phyloP scores from a whole-genome alignment of 2,797 vertebrate genomes.

The Hirundo rustica region DNA sequence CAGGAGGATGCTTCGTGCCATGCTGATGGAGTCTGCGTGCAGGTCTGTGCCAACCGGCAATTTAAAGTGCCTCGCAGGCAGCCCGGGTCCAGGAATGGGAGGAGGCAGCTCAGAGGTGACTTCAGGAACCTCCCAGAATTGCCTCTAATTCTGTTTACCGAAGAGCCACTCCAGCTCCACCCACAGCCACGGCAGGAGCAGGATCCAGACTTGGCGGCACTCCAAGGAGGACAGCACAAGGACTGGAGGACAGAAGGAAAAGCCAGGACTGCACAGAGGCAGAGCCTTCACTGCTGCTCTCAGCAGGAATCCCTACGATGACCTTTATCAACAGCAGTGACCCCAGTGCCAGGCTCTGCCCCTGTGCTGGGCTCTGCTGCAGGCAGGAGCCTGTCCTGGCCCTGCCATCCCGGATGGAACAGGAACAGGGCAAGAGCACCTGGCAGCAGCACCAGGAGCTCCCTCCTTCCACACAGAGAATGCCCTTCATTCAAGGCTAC shows the following conservation, averaged over 20 bases:
- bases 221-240: fast-evolving
- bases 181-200: not conserved
- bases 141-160: not conserved
- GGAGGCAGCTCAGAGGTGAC: constrained; percentile 27
- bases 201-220: not conserved
- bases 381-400: not conserved
- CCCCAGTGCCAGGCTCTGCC: not conserved
- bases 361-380: not conserved
- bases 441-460: not conserved
- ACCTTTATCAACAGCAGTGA: not conserved
- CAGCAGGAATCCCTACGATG: not conserved
- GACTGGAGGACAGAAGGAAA: not conserved
- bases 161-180: constrained; percentile 6
- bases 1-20: not conserved
- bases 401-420: not conserved
- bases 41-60: not conserved
- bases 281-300: not conserved
- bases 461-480: not conserved
- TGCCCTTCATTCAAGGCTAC: not conserved
- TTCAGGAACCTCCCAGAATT: constrained; percentile 36
- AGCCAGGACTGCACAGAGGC: not conserved
- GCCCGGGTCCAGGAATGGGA: not conserved
- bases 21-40: not conserved
- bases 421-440: not conserved
- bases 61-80: constrained; percentile 34